Conservation (phyloP, 1,140 invertebrate species). For the Paraescarpia echinospica region DNA sequence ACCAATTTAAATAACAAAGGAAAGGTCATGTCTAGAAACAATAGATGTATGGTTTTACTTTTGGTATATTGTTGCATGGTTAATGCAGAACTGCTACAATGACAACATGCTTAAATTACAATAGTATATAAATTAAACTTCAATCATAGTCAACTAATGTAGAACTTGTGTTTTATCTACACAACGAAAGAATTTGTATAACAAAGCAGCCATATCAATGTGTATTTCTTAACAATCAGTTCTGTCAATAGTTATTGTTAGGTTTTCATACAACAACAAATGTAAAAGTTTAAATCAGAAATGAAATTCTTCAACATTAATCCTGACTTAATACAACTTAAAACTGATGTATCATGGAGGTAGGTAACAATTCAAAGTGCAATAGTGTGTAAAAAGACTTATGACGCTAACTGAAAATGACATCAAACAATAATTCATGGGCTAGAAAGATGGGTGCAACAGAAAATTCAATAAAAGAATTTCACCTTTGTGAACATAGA, state of each 20-base stretch:
- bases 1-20: not conserved
- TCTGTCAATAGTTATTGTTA: not conserved
- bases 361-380: too few relatives aligned
- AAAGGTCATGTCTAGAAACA: not conserved
- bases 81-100: not conserved
- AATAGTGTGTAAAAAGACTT: too few relatives aligned
- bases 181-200: not conserved
- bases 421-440: not conserved
- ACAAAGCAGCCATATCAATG: not conserved
- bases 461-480: too few relatives aligned
- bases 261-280: too few relatives aligned
- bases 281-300: not conserved
- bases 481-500: too few relatives aligned
- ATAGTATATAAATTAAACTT: not conserved
- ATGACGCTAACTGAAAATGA: not conserved
- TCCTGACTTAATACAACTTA: not conserved
- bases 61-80: not conserved
- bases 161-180: not conserved
- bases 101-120: not conserved
- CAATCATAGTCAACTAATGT: not conserved
- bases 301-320: not conserved
- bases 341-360: too few relatives aligned
- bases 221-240: not conserved
- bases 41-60: not conserved
- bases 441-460: too few relatives aligned